Evolutionary conservation across 1,140 invertebrate species (phyloP).

Genomic region (Drosophila orosa): DNA sequence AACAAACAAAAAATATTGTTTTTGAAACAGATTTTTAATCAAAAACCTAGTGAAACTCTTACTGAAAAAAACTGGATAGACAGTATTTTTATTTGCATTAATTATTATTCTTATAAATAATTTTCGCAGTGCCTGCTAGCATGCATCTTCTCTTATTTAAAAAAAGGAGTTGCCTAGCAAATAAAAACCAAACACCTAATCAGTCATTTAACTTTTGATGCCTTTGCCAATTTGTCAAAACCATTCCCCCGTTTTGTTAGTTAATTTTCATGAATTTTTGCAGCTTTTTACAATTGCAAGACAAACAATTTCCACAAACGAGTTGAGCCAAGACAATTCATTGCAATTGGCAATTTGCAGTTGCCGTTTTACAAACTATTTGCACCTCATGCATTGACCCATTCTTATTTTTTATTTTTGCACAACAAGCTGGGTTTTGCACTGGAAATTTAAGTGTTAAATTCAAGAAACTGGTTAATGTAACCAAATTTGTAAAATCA

Average conservation of each 20-base stretch:
- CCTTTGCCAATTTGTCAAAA: conserved; percentile 9
- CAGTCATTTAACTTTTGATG: conserved; percentile 2
- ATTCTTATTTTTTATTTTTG: conserved; percentile 24
- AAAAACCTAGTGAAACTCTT: too few relatives aligned
- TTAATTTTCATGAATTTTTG: conserved; percentile 19
- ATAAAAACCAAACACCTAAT: neutral
- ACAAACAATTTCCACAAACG: conserved; percentile 20
- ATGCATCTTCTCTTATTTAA: neutral
- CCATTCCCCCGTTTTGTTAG: neutral
- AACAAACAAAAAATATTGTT: neutral
- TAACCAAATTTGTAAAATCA: neutral
- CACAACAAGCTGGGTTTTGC: neutral
- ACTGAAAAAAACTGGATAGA: too few relatives aligned
- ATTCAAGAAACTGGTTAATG: neutral
- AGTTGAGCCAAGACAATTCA: conserved; percentile 16
- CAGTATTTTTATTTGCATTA: too few relatives aligned
- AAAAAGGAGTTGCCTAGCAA: neutral
- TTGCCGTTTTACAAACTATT: conserved; percentile 46
- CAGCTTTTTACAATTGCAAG: conserved; percentile 15
- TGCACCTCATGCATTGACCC: conserved; percentile 68
- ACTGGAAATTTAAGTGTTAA: neutral
- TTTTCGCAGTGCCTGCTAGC: neutral
- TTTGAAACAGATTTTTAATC: neutral
- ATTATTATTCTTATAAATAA: neutral
- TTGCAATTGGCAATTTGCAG: conserved; percentile 46